Conservation (phyloP, 1,140 invertebrate species). For the Solenopsis fugax region DNA sequence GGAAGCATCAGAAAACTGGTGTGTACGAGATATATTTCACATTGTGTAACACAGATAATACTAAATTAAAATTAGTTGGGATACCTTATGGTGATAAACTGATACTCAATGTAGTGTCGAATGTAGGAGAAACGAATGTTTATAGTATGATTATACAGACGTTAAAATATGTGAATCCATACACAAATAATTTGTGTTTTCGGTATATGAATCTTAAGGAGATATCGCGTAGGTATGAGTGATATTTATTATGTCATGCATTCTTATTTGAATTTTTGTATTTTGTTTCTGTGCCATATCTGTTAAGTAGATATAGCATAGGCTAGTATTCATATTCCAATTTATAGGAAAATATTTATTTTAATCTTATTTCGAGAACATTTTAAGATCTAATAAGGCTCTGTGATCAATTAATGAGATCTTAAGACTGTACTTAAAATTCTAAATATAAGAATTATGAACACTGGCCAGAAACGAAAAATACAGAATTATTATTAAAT, state of each 20-base stretch:
- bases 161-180: slow-evolving; percentile 78
- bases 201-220: slow-evolving; percentile 78
- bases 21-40: slow-evolving; percentile 73
- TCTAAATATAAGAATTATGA: no score
- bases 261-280: neutral
- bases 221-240: slow-evolving; percentile 77
- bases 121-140: slow-evolving; percentile 18
- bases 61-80: slow-evolving; percentile 75
- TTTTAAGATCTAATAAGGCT: no score
- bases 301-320: no score
- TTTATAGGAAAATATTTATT: no score
- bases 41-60: slow-evolving; percentile 31
- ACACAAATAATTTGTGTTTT: slow-evolving; percentile 65
- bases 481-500: no score
- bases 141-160: slow-evolving; percentile 67
- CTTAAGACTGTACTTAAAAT: no score
- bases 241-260: neutral
- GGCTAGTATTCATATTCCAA: no score
- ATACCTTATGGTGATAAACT: slow-evolving; percentile 76
- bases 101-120: slow-evolving; percentile 74
- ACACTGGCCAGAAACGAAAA: no score
- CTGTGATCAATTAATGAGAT: no score
- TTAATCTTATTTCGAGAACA: no score
- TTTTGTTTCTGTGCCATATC: neutral
- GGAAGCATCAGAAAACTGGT: slow-evolving; percentile 57